phyloP scores from a whole-genome alignment of 2,113 vertebrate species.

The Nettapus auritus region DNA sequence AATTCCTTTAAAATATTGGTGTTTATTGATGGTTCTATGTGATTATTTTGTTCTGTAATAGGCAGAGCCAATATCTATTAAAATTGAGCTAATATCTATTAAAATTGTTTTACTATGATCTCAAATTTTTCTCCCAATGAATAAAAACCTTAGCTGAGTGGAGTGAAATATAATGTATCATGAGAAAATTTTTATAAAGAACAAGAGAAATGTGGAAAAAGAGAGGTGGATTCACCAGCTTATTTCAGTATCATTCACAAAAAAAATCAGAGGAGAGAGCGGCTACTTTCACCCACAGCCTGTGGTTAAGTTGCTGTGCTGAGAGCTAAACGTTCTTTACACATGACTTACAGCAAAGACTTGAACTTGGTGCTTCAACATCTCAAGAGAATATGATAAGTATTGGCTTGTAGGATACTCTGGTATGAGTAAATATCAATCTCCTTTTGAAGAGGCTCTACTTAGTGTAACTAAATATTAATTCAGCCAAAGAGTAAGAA shows the following conservation, averaged over 20 bases:
- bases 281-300: background rate
- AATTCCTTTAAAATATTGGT: background rate
- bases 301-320: background rate
- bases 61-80: background rate
- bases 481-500: constrained; percentile 9
- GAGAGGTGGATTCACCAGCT: background rate
- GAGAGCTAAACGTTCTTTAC: background rate
- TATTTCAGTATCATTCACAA: background rate
- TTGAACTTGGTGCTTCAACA: background rate
- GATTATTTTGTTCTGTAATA: background rate
- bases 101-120: background rate
- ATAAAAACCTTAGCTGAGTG: background rate
- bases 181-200: rapidly evolving
- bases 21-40: background rate
- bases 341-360: background rate
- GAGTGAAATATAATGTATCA: background rate
- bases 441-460: background rate
- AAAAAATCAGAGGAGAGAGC: background rate
- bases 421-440: constrained; percentile 16
- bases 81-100: background rate
- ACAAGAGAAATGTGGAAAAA: background rate
- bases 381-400: background rate
- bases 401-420: background rate
- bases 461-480: constrained; percentile 27
- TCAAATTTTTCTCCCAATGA: background rate